Base-by-base conservation (phyloP, 1,140 invertebrate genomes). In the Hyposmocoma kahamanoa region DNA sequence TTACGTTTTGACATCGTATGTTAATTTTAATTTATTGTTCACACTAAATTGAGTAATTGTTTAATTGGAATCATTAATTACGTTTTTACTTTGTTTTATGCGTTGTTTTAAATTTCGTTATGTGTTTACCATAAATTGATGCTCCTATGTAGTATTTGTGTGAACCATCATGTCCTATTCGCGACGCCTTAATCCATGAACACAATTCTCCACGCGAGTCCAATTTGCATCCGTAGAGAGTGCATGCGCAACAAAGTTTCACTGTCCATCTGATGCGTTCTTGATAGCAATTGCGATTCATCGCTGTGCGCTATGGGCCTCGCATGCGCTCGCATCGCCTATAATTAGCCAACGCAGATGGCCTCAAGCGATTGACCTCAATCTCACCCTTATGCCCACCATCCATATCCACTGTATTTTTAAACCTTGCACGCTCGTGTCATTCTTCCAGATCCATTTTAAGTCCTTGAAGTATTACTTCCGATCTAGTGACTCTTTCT, bases 301-400 rank as follows among this genome's bases (percentile, higher is more conserved):
- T 64, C 62, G 63, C 67, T 56, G 67, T 76, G 64, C 65, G 55
- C 63, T 74, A 71, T 72, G 66, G 66, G 62, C 49, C 50, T 65
- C 57, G 59, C n/a, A n/a, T n/a, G 66, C 63, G 32, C 61, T 71
- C 63, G 58, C 55, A 60, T 62, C 59, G 65, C 71, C 75, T 84
- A 84, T 84, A 82, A 81, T 84, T 84, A 84, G 68, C 62, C 54
- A 57, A 66, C 62, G 74, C 81, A 82, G 76, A 84, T 81, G 76
- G 81, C 74, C 74, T 79, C 77, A 76, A 81, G 69, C 73, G 81
- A 72, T 80, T 82, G 81, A 84, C 81, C 80, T 67, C 71, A 79
- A 82, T 84, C 74, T 75, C 32, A 66, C 77, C 73, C 75, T 83
- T 73, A 72, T 73, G 66, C 74, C 60, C 62, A 75, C 66, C 54